Conservation (phyloP, 2,797 vertebrate species). For the Pogoniulus pusillus region DNA sequence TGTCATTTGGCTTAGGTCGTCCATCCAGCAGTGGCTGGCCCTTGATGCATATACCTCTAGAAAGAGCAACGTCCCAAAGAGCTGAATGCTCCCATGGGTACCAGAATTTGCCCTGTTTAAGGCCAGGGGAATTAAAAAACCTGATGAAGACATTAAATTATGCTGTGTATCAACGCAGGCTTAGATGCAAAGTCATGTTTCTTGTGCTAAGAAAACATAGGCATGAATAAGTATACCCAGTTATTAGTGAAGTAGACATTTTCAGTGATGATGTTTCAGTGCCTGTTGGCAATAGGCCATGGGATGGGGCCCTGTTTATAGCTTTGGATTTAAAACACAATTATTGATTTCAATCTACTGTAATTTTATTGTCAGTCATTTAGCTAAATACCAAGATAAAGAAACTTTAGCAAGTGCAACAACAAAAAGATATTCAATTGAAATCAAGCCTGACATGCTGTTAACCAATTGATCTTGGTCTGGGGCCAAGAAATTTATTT, state of each 20-base stretch:
- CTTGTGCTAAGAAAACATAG: not conserved
- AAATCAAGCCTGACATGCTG: not conserved
- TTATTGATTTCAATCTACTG: not conserved
- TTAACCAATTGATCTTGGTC: constrained; percentile 36
- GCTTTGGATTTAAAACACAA: not conserved
- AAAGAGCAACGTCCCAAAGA: not conserved
- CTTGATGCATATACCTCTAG: not conserved
- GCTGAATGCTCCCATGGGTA: not conserved
- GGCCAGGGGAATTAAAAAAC: not conserved
- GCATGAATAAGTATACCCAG: not conserved
- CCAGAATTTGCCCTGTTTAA: not conserved
- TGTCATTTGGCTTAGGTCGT: not conserved
- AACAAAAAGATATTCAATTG: not conserved
- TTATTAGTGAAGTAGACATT: not conserved
- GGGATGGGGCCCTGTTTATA: not conserved
- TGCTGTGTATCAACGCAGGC: not conserved
- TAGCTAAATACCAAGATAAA: constrained; percentile 1
- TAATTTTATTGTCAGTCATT: not conserved
- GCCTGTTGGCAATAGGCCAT: not conserved
- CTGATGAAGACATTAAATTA: not conserved
- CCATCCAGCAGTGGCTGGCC: not conserved
- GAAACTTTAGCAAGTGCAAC: not conserved
- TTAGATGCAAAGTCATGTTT: not conserved
- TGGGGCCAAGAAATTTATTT: constrained; percentile 46
- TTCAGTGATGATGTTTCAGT: not conserved